A percentile compares a stretch with the other conserved stretches of the same genome.
These are phyloP conservation scores for Mormyrus hasselquistii DNA, from an alignment of 2,797 vertebrate species.

Conservation along the genomic window DNA sequence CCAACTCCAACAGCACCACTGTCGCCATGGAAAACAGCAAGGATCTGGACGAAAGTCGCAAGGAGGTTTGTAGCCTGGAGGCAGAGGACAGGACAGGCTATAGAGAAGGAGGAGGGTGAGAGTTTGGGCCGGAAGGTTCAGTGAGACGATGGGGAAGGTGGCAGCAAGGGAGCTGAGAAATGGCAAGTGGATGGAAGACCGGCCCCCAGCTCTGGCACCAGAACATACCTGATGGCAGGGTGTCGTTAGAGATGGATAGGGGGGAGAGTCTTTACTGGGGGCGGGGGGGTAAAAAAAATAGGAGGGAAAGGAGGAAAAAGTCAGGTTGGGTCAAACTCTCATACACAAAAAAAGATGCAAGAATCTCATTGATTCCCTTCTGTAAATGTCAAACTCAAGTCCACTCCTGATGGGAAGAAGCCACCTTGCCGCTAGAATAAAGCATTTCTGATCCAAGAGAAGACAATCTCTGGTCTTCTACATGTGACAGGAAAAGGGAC, in stretches of 20 bases:
- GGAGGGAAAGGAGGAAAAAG: neutral
- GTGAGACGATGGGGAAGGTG: neutral
- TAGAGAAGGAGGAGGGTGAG: neutral
- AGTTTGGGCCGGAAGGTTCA: neutral
- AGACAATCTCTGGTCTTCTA: neutral
- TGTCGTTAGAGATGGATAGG: neutral
- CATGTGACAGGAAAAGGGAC: neutral
- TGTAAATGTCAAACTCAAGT: neutral
- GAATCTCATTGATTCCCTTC: neutral
- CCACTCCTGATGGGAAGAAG: neutral
- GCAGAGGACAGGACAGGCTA: neutral
- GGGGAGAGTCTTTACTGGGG: no score
- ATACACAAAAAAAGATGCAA: neutral
- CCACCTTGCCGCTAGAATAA: neutral
- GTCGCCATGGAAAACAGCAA: slow-evolving; percentile 60
- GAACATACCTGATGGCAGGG: neutral
- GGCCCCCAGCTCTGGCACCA: neutral
- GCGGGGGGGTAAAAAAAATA: neutral
- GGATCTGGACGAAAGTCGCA: slow-evolving; percentile 74
- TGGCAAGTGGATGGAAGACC: neutral
- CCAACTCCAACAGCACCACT: slow-evolving; percentile 50
- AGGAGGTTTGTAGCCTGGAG: slow-evolving; percentile 60
- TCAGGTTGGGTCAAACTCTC: neutral
- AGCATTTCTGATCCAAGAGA: neutral
- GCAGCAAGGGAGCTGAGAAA: neutral